phyloP scores from a whole-genome alignment of 2,113 vertebrate genomes.

The Pavo muticus region DNA sequence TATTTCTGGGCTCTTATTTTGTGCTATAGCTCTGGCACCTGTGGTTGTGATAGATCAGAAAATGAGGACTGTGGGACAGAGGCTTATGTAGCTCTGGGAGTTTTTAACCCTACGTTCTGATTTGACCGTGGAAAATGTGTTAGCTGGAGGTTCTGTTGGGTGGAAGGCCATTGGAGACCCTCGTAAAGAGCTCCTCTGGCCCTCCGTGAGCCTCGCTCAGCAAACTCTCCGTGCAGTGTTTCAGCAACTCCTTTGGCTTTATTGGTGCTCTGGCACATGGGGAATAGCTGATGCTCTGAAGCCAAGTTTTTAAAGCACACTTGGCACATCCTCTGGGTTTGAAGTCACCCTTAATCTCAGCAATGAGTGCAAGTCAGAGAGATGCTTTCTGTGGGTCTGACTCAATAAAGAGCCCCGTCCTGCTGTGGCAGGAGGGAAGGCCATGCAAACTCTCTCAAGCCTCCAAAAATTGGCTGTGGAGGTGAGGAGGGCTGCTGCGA shows the following conservation, averaged over 20 bases:
- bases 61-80: neutral
- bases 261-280: neutral
- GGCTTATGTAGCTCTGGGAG: neutral
- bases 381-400: neutral
- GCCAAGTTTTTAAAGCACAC: neutral
- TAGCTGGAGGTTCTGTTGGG: neutral
- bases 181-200: neutral
- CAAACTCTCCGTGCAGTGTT: rapidly evolving
- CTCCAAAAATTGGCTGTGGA: neutral
- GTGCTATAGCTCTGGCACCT: neutral
- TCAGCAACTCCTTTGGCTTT: neutral
- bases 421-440: neutral
- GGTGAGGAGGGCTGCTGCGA: neutral
- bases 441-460: neutral
- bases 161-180: neutral
- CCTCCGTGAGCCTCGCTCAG: neutral
- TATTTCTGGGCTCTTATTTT: neutral
- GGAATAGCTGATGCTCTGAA: neutral
- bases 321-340: neutral
- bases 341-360: neutral
- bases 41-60: neutral
- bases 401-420: neutral
- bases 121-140: neutral
- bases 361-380: neutral
- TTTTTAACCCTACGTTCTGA: neutral